Base-by-base conservation (phyloP, 1,140 invertebrate species). In the Drosophila sp. region DNA sequence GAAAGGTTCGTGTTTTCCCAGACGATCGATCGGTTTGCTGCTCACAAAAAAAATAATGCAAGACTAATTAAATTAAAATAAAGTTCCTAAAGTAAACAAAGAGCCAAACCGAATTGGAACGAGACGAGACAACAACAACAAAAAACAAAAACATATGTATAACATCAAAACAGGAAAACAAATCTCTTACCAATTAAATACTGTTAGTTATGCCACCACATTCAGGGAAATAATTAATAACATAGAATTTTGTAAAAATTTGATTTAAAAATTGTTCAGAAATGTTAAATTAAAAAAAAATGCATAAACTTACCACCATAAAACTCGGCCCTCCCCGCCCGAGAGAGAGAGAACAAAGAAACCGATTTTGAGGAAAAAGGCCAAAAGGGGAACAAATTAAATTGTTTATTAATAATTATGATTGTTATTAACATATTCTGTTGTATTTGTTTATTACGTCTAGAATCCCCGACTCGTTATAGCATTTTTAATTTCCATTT, bases 41-140 rank as follows among this genome's bases (percentile, higher is more conserved):
- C 17, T 47, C 23, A 47, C 17, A 47, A 75, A 70, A 72, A 86
- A 86, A 85, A 57, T 82, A 68, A 79, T 76, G 82, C 79, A 70
- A 82, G 82, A 82, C 82, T 82, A 86, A 86, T 86, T 87, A 73
- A 86, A 86, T 86, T 86, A 87, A 82, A 82, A 87, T 87, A 65
- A 76, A 81, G 75, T 82, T 66, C 54, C 44, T 69, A 87, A 76
- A 72, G 79, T 79, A 87, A 86, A 83, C 81, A 81, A 76, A 57
- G 29, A 75, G 30, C 40, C 64, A 44, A 4, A 66, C 38, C 69
- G 33, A 62, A 72, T 35, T 63, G 27, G 66, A 62, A 65, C 69
- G 73, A 80, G 77, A 71, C 62, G 75, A 86, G 74, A 71, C 44
- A 23, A 78, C 74, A 74, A 29, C 41, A 25, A 70, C 73, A 78